Percentiles rank a stretch among this genome's conserved stretches.
phyloP scores from a whole-genome alignment of 2,113 vertebrate species.

The Dermatemys mawii region DNA sequence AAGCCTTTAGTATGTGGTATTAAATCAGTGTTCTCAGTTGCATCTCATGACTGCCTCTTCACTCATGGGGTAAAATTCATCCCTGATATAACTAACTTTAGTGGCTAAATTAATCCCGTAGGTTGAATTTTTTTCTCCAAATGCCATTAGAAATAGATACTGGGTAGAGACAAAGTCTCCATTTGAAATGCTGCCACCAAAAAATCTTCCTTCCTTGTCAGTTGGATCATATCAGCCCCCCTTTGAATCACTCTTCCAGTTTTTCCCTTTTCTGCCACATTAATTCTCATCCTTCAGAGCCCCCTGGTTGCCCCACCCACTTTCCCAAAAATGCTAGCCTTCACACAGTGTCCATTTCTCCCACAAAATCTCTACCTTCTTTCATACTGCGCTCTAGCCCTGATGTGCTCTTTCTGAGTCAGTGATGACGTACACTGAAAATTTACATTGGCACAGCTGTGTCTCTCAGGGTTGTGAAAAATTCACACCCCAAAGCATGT shows the following conservation, averaged over 20 bases:
- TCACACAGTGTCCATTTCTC: background rate
- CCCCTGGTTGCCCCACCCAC: background rate
- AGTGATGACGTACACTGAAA: background rate
- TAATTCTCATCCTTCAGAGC: background rate
- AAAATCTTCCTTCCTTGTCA: background rate
- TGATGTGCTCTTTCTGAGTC: background rate
- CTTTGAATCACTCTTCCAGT: background rate
- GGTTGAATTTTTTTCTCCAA: background rate
- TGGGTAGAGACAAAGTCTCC: background rate
- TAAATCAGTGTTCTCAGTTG: background rate
- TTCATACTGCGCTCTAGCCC: background rate
- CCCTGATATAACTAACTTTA: background rate
- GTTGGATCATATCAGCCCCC: background rate
- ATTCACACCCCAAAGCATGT: background rate
- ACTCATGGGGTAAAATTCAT: background rate
- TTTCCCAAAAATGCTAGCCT: background rate
- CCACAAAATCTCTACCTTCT: background rate
- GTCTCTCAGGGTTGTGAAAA: background rate
- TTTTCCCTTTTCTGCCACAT: background rate
- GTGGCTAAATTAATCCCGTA: background rate
- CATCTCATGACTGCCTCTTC: background rate
- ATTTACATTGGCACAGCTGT: background rate
- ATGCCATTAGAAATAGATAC: background rate
- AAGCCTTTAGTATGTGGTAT: background rate
- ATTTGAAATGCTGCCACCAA: background rate